phyloP scores from a whole-genome alignment of 2,797 vertebrate species.

The Hylomyscus alleni region DNA sequence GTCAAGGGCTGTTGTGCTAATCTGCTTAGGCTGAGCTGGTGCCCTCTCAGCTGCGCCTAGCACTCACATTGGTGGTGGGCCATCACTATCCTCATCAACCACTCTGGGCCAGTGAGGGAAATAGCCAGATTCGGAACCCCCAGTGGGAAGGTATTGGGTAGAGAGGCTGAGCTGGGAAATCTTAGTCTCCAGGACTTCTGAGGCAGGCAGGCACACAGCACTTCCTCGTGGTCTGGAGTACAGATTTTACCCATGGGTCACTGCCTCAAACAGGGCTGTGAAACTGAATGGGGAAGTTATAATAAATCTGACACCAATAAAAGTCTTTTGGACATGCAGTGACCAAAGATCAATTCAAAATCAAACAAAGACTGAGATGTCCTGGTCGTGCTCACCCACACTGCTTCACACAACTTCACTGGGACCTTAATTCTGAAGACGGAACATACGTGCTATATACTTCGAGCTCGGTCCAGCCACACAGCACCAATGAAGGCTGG shows the following conservation, averaged over 20 bases:
- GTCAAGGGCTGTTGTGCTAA: not conserved
- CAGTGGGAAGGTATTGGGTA: not conserved
- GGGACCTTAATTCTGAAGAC: not conserved
- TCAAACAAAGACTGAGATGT: not conserved
- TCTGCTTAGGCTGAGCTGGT: too few relatives aligned
- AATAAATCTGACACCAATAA: not conserved
- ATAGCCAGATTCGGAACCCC: fast-evolving
- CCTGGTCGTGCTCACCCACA: too few relatives aligned
- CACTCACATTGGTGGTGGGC: not conserved
- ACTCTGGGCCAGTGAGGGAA: not conserved
- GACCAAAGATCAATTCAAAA: not conserved
- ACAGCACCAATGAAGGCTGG: not conserved
- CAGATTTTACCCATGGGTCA: not conserved
- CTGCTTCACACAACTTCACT: not conserved
- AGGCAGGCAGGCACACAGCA: too few relatives aligned
- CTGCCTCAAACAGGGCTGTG: not conserved
- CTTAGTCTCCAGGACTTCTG: not conserved
- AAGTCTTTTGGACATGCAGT: not conserved
- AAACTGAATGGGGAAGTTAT: too few relatives aligned
- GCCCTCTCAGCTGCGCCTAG: not conserved
- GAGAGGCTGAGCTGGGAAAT: not conserved
- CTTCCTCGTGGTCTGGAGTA: not conserved
- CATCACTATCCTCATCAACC: not conserved
- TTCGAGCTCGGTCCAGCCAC: not conserved
- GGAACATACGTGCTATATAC: fast-evolving